Evolutionary conservation across 2,113 vertebrate species (phyloP).

Genomic region (Caranx melampygus): DNA sequence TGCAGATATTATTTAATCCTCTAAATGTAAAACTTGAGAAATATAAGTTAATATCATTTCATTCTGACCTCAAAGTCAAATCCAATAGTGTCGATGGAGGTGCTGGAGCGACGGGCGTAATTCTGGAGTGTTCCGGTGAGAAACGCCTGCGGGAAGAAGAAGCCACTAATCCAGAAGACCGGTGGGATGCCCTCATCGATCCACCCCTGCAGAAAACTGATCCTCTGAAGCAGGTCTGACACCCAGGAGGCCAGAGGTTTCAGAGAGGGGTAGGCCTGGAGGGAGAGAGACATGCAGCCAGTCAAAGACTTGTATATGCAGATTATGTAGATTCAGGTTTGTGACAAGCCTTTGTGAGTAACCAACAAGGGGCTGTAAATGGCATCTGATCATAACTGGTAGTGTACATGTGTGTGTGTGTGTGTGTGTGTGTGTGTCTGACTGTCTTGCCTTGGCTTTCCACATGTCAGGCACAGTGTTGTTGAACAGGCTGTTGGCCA

Average conservation of each 20-base stretch:
- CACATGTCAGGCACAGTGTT: slow-evolving; percentile 90
- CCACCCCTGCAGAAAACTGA: slow-evolving; percentile 88
- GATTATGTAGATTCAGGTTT: not conserved
- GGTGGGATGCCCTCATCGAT: slow-evolving; percentile 86
- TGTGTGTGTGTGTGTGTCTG: not conserved
- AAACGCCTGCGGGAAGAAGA: slow-evolving; percentile 95
- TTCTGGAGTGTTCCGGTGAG: slow-evolving; percentile 94
- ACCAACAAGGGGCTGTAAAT: not conserved
- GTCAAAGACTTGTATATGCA: not conserved
- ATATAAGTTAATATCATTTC: not conserved
- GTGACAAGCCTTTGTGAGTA: not conserved
- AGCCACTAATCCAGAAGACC: slow-evolving; percentile 93
- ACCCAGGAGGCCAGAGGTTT: slow-evolving; percentile 94
- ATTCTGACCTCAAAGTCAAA: slow-evolving; percentile 89
- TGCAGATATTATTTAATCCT: not conserved
- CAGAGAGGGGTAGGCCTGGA: slow-evolving; percentile 89
- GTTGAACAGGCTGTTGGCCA: slow-evolving; percentile 91
- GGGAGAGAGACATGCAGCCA: not conserved
- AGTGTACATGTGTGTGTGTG: no score
- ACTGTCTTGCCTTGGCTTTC: slow-evolving; percentile 86
- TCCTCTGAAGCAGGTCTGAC: slow-evolving; percentile 87
- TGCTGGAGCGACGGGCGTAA: slow-evolving; percentile 85
- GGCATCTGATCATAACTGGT: not conserved
- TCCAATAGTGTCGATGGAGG: slow-evolving; percentile 89
- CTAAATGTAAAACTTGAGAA: not conserved